These are phyloP conservation scores for Garrulus glandarius DNA, from an alignment of 2,797 vertebrate genomes.

Conservation along the genomic window DNA sequence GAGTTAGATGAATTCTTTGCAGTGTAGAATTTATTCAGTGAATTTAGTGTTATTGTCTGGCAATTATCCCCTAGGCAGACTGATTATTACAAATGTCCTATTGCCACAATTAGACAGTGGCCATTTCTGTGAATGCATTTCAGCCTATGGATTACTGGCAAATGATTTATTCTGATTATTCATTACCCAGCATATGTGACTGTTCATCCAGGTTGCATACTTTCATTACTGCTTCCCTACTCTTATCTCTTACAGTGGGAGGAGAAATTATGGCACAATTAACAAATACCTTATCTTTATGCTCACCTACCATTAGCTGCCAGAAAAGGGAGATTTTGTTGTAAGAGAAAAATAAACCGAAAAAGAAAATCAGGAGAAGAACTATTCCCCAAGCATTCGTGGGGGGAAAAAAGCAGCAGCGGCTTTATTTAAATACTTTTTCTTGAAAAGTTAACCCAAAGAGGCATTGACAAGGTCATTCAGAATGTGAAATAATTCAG, in stretches of 20 bases:
- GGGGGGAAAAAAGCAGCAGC: background rate
- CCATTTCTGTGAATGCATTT: background rate
- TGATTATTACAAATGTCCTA: constrained; percentile 12
- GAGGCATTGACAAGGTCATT: constrained; percentile 37
- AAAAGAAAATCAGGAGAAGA: background rate
- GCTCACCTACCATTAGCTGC: background rate
- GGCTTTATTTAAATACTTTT: constrained; percentile 10
- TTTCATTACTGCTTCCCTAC: background rate
- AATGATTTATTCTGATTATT: background rate
- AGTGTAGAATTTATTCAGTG: background rate
- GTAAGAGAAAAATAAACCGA: background rate
- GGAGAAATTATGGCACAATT: background rate
- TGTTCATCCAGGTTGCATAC: background rate
- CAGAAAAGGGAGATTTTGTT: background rate
- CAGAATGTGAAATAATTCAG: constrained; percentile 38
- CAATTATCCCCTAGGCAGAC: background rate
- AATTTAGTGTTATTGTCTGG: constrained; percentile 11
- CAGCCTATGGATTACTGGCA: background rate
- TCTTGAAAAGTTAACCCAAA: constrained; percentile 27
- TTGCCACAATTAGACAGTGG: background rate
- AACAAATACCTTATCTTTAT: background rate
- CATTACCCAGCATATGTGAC: background rate
- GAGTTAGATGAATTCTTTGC: constrained; percentile 15
- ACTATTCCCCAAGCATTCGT: background rate
- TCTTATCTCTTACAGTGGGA: background rate